Evolutionary conservation across 2,113 vertebrate genomes (phyloP).

Genomic region (Gallinago undulata): DNA sequence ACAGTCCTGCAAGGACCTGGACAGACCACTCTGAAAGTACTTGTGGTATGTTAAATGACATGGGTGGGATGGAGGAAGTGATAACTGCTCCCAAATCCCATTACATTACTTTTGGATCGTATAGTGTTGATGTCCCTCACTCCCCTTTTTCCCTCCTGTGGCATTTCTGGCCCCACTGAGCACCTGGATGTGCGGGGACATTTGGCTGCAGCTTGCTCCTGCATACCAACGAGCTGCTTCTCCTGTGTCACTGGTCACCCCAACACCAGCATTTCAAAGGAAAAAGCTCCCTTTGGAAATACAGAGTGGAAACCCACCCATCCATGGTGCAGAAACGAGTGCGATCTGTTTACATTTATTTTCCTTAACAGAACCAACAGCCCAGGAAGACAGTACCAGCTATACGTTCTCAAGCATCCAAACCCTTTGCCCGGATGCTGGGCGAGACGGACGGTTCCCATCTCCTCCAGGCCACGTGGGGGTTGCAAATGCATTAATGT

Average conservation of each 20-base stretch:
- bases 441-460: rapidly evolving
- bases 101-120: conserved; percentile 73
- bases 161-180: background rate
- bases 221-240: background rate
- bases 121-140: background rate
- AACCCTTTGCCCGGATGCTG: background rate
- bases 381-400: background rate
- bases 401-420: background rate
- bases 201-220: conserved; percentile 5
- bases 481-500: background rate
- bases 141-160: background rate
- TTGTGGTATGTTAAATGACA: conserved; percentile 67
- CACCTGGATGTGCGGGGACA: background rate
- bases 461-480: background rate
- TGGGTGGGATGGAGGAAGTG: conserved; percentile 57
- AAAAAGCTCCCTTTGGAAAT: background rate
- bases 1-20: conserved; percentile 12
- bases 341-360: background rate
- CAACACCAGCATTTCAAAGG: background rate
- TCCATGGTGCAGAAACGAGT: background rate
- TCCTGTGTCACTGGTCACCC: background rate
- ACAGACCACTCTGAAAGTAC: conserved; percentile 58
- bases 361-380: background rate
- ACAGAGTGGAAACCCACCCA: background rate
- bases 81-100: conserved; percentile 54